phyloP scores from a whole-genome alignment of 2,113 vertebrate species.

The Phodopus roborovskii region DNA sequence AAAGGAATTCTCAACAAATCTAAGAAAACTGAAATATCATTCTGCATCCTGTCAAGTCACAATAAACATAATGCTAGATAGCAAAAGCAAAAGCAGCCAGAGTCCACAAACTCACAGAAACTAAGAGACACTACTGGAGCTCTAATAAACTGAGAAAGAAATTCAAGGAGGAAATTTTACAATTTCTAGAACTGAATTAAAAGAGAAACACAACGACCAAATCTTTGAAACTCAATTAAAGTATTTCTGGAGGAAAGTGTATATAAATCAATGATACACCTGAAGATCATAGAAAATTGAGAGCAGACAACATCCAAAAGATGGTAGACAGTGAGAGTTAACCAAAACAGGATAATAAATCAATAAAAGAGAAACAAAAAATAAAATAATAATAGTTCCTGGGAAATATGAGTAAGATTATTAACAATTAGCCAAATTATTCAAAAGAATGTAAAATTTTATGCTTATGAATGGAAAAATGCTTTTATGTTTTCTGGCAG shows the following conservation, averaged over 20 bases:
- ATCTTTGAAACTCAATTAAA: background rate
- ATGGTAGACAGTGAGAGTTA: background rate
- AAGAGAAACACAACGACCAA: background rate
- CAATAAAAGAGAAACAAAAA: background rate
- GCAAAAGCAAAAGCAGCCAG: background rate
- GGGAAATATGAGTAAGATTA: background rate
- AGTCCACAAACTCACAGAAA: background rate
- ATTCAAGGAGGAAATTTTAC: background rate
- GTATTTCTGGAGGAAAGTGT: background rate
- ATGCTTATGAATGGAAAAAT: background rate
- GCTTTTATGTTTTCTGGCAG: slow-evolving; percentile 15
- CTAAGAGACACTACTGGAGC: no score
- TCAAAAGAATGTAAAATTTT: background rate
- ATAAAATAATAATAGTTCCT: background rate
- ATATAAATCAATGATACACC: background rate
- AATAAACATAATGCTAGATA: background rate
- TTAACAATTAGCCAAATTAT: background rate
- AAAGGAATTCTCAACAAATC: background rate
- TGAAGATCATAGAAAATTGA: background rate
- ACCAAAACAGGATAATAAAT: background rate
- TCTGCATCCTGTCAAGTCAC: background rate
- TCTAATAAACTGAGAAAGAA: no score
- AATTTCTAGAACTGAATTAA: background rate
- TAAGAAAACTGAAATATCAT: background rate
- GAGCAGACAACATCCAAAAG: background rate